Evolutionary conservation across 2,888 invertebrate species (phyloP).

Genomic region (Tortrix viridana): DNA sequence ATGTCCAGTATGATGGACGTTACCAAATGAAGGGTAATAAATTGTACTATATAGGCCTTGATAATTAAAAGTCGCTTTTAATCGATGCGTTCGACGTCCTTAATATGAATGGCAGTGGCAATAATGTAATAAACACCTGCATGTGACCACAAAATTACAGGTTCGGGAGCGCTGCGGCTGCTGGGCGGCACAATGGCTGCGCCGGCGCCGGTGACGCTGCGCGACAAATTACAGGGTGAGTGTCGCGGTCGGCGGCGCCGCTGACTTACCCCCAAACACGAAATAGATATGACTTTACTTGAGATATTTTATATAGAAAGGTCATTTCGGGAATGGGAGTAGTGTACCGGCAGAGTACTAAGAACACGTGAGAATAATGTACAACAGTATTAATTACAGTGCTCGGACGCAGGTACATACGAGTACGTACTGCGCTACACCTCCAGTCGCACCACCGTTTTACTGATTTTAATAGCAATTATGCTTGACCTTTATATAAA

Average conservation of each 20-base stretch:
- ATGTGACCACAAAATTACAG: conserved; percentile 78
- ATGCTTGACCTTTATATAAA: conserved; percentile 29
- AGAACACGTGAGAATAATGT: conserved; percentile 45
- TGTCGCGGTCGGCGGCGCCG: conserved; percentile 45
- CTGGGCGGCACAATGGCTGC: conserved; percentile 60
- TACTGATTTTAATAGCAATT: conserved; percentile 32
- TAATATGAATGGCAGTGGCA: conserved; percentile 36
- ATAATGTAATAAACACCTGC: conserved; percentile 68
- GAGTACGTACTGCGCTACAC: conserved; percentile 16
- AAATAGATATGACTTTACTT: no score
- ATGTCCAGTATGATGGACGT: no score
- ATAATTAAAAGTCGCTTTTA: conserved; percentile 33
- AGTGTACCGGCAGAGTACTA: conserved; percentile 1
- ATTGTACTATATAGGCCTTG: conserved; percentile 33
- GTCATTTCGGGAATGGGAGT: conserved; percentile 14
- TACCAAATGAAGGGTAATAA: no score
- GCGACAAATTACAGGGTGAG: conserved; percentile 79
- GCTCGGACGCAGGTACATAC: conserved; percentile 9
- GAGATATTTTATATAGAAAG: no score
- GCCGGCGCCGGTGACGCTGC: conserved; percentile 59
- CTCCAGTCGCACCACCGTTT: conserved; percentile 17
- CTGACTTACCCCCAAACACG: no score
- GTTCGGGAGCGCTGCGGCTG: conserved; percentile 57
- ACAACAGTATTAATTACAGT: conserved; percentile 41
- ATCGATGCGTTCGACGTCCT: conserved; percentile 20